These are phyloP conservation scores for Heliothis peltigera DNA, from an alignment of 2,888 invertebrate species.

Conservation along the genomic window DNA sequence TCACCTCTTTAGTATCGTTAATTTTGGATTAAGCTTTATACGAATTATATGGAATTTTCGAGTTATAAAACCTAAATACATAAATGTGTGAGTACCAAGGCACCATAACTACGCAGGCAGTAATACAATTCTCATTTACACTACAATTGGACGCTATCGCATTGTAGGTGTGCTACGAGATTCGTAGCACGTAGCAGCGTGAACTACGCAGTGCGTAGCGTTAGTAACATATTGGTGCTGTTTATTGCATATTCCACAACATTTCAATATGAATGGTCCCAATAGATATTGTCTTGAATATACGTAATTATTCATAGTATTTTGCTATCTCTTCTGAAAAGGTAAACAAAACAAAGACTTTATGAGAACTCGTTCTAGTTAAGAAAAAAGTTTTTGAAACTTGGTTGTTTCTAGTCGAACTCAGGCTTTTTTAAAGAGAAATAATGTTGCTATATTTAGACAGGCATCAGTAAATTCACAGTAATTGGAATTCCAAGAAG, in stretches of 20 bases:
- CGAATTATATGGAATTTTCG: too few species aligned
- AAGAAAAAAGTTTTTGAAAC: too few species aligned
- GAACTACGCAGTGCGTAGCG: constrained; percentile 51
- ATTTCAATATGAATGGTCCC: constrained; percentile 49
- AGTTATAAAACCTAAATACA: too few species aligned
- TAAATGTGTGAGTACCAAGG: constrained; percentile 22
- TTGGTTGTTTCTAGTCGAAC: too few species aligned
- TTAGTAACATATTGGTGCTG: constrained; percentile 47
- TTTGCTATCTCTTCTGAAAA: background rate
- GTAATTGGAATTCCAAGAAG: too few species aligned
- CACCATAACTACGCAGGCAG: constrained; percentile 13
- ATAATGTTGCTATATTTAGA: too few species aligned
- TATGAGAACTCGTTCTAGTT: too few species aligned
- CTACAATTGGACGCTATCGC: constrained; percentile 24
- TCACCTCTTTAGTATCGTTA: too few species aligned
- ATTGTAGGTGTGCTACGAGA: constrained; percentile 57
- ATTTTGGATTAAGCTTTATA: too few species aligned
- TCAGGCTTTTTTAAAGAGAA: too few species aligned
- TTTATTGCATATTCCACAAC: constrained; percentile 49
- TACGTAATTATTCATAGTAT: constrained; percentile 21
- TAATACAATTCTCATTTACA: constrained; percentile 7
- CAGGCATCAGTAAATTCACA: too few species aligned
- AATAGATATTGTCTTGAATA: constrained; percentile 6
- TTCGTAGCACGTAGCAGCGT: constrained; percentile 66
- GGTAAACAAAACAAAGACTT: background rate